phyloP scores from a whole-genome alignment of 1,140 invertebrate genomes.

The Vanessa tameamea region DNA sequence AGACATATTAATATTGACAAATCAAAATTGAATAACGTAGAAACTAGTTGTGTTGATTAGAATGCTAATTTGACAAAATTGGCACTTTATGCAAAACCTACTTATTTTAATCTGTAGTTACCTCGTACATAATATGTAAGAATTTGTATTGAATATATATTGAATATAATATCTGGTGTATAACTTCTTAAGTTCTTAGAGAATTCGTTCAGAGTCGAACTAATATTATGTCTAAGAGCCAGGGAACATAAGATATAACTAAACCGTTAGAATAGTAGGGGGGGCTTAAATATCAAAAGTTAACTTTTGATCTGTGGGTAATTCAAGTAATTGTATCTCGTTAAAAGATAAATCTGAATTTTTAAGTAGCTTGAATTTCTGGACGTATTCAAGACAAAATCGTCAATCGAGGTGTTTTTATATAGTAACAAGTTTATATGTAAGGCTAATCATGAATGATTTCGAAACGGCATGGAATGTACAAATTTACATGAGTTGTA shows the following conservation, averaged over 20 bases:
- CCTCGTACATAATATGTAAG: not conserved
- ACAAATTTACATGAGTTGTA: not conserved
- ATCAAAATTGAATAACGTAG: not conserved
- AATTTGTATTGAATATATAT: not conserved
- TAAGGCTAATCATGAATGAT: not conserved
- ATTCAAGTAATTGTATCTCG: too few species aligned
- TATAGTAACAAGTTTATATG: not conserved
- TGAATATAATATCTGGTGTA: too few species aligned
- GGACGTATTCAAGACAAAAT: not conserved
- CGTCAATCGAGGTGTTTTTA: not conserved
- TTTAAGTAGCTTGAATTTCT: too few species aligned
- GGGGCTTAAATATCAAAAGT: too few species aligned
- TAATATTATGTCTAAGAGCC: too few species aligned
- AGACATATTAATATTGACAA: not conserved
- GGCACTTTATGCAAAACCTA: conserved; percentile 2
- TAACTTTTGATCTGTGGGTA: too few species aligned
- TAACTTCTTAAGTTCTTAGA: too few species aligned
- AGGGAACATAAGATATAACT: too few species aligned
- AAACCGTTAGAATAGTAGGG: too few species aligned
- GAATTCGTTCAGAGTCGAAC: too few species aligned
- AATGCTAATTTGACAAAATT: not conserved
- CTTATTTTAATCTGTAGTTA: conserved; percentile 2
- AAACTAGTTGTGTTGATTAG: not conserved
- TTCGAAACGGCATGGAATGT: conserved; percentile 1
- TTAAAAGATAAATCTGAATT: too few species aligned